These are phyloP conservation scores for Sisyra terminalis DNA, from an alignment of 2,888 invertebrate species.

Conservation along the genomic window DNA sequence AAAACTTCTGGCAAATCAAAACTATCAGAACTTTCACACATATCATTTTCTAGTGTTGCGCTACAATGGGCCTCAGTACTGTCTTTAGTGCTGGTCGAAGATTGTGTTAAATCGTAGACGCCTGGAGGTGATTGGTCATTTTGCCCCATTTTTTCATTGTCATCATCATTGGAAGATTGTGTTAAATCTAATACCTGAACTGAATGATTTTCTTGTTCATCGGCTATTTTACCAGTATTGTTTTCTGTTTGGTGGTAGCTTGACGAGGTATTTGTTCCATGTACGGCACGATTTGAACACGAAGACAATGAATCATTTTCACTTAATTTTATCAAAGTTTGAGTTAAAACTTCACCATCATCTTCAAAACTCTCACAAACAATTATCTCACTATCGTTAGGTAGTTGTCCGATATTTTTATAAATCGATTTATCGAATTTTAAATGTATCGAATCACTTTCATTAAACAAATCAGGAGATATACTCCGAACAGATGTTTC, in stretches of 20 bases:
- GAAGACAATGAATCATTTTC: too few species aligned
- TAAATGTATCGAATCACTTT: slow-evolving; percentile 14
- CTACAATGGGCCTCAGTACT: not conserved
- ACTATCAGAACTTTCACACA: not conserved
- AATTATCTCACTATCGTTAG: not conserved
- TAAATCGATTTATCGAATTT: not conserved
- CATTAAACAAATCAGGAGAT: slow-evolving; percentile 23
- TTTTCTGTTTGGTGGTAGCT: too few species aligned
- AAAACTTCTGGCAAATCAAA: not conserved
- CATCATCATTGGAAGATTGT: too few species aligned
- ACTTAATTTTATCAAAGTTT: too few species aligned
- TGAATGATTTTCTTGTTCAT: too few species aligned
- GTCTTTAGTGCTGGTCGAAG: not conserved
- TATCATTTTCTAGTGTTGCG: not conserved
- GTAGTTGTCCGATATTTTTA: not conserved
- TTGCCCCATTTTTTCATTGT: too few species aligned
- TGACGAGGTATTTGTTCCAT: too few species aligned
- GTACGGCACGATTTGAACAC: not conserved
- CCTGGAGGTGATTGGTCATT: too few species aligned
- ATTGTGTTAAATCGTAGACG: not conserved
- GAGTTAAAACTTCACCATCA: too few species aligned
- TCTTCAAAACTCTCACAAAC: too few species aligned
- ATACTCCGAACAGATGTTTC: slow-evolving; percentile 8
- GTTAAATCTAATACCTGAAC: too few species aligned
- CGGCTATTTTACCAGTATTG: too few species aligned